These are phyloP conservation scores for Archips xylosteana DNA, from an alignment of 2,888 invertebrate genomes.

Conservation along the genomic window DNA sequence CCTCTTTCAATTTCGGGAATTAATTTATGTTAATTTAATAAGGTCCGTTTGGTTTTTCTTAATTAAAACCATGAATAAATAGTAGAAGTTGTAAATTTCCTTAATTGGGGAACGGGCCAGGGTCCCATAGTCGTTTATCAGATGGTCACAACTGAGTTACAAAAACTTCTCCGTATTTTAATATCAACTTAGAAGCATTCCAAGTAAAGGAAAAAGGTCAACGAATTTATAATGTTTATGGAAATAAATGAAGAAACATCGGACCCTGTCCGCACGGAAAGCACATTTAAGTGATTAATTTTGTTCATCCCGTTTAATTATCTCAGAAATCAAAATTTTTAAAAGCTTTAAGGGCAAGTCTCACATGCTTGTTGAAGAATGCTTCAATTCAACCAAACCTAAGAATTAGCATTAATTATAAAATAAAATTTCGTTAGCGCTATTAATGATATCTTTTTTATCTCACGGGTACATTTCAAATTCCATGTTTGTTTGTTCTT, in stretches of 20 bases:
- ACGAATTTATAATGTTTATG: conserved; percentile 16
- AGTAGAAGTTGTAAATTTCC: conserved; percentile 27
- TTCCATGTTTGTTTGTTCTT: too few species aligned
- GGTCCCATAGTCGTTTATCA: conserved; percentile 21
- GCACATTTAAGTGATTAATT: conserved; percentile 48
- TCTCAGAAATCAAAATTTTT: conserved; percentile 27
- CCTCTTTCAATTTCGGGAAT: conserved; percentile 54
- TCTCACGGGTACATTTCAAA: too few species aligned
- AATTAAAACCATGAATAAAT: conserved; percentile 34
- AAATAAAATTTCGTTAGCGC: too few species aligned
- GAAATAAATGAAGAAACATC: conserved; percentile 40
- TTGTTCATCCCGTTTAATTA: conserved; percentile 35
- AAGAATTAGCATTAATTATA: too few species aligned
- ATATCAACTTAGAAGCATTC: conserved; percentile 12
- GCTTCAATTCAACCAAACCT: too few species aligned
- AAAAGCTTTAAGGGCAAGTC: conserved; percentile 20
- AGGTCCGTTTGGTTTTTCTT: conserved; percentile 43
- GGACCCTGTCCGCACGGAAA: conserved; percentile 49
- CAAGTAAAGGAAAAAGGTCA: conserved; percentile 14
- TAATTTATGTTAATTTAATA: conserved; percentile 66
- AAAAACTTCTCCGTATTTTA: not conserved
- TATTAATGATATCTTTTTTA: too few species aligned
- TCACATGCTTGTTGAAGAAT: not conserved
- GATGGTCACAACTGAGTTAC: conserved; percentile 11
- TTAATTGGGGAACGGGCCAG: conserved; percentile 28